These are phyloP conservation scores for Atethmia centrago DNA, from an alignment of 2,888 invertebrate species.

Conservation along the genomic window DNA sequence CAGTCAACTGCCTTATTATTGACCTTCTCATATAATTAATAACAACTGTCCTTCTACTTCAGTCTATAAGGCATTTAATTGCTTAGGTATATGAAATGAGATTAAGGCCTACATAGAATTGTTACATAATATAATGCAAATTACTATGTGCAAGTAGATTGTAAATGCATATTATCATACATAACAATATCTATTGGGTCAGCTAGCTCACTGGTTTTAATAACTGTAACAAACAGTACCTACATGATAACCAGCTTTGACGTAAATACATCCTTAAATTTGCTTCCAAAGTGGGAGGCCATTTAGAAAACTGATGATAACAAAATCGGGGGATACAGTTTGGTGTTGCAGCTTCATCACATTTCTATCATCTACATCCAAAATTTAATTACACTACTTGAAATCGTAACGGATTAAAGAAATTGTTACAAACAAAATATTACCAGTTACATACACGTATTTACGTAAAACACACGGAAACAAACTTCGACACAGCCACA, in stretches of 20 bases:
- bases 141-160: not conserved
- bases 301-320: no score
- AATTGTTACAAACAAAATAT: no score
- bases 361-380: no score
- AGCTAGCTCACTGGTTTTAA: not conserved
- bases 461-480: no score
- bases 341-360: no score
- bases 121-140: slow-evolving; percentile 18
- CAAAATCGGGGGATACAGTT: no score
- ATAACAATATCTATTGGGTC: not conserved
- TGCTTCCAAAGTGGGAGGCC: no score
- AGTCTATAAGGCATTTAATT: not conserved
- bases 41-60: not conserved
- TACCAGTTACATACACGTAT: no score
- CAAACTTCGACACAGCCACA: no score
- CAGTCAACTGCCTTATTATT: slow-evolving; percentile 4
- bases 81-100: not conserved
- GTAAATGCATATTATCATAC: not conserved
- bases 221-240: not conserved
- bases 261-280: no score
- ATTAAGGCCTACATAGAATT: not conserved
- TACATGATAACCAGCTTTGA: not conserved
- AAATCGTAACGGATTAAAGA: no score
- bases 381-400: no score
- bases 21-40: not conserved